phyloP scores from a whole-genome alignment of 2,888 invertebrate species.

The Muschampia plurimacula region DNA sequence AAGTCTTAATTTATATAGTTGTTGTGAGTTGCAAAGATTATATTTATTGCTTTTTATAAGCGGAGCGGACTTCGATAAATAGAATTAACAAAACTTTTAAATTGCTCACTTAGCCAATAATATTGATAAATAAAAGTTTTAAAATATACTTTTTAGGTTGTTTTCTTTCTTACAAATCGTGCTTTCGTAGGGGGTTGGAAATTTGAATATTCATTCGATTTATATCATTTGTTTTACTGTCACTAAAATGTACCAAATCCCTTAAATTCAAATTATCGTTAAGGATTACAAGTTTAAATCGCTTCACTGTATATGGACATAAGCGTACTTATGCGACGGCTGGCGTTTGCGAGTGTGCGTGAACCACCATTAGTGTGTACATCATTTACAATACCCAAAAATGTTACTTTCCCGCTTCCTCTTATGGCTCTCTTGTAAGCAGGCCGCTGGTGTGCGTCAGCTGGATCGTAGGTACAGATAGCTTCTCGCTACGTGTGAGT shows the following conservation, averaged over 20 bases:
- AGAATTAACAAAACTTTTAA: not conserved
- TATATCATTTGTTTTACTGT: constrained; percentile 50
- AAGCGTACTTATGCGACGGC: constrained; percentile 62
- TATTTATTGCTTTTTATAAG: not conserved
- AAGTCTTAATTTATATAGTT: constrained; percentile 11
- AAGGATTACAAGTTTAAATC: constrained; percentile 83
- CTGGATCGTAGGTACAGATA: constrained; percentile 55
- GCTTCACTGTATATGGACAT: constrained; percentile 71
- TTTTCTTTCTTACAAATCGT: not conserved
- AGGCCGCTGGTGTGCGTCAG: constrained; percentile 61
- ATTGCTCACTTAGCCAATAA: not conserved
- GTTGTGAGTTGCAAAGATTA: constrained; percentile 1
- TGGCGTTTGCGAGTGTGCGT: constrained; percentile 62
- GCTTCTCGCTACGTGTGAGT: constrained; percentile 68
- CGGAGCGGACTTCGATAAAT: constrained; percentile 3
- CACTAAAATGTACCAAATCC: constrained; percentile 67
- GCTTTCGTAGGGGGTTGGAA: constrained; percentile 3
- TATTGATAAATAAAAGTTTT: constrained; percentile 5
- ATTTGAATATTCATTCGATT: constrained; percentile 10
- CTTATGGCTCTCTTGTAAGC: constrained; percentile 67
- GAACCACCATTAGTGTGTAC: constrained; percentile 75
- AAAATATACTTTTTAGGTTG: not conserved
- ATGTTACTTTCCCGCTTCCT: constrained; percentile 78
- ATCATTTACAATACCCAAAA: constrained; percentile 78
- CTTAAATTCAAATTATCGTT: constrained; percentile 82